Conservation (phyloP, 2,113 vertebrate genomes). For the Gallinago media region DNA sequence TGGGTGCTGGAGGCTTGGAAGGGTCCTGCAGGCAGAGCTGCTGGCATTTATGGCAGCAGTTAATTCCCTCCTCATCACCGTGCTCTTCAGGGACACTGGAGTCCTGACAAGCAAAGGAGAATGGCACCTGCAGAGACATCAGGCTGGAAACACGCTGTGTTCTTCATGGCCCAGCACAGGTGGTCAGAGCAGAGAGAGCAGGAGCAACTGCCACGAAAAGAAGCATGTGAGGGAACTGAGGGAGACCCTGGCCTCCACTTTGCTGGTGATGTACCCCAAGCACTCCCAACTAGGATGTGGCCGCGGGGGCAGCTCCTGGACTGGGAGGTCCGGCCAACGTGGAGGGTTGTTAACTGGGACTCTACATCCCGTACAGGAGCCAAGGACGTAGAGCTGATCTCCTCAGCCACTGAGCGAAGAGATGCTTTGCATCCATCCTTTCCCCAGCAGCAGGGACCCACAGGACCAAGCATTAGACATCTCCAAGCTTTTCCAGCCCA, state of each 20-base stretch:
- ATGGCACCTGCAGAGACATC: not conserved
- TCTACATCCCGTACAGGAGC: not conserved
- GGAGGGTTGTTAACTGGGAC: not conserved
- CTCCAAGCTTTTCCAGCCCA: not conserved
- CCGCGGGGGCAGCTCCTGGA: not conserved
- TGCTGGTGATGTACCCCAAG: rapidly evolving
- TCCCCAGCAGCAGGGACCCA: rapidly evolving
- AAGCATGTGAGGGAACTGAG: rapidly evolving
- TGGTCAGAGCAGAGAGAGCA: not conserved
- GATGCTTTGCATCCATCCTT: not conserved
- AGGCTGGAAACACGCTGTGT: not conserved
- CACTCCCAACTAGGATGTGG: not conserved
- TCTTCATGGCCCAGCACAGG: not conserved
- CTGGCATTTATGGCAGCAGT: not conserved
- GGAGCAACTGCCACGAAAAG: not conserved
- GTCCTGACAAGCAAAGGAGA: not conserved
- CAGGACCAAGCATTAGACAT: not conserved
- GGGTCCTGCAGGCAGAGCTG: not conserved
- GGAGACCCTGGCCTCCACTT: not conserved
- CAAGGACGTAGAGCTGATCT: rapidly evolving
- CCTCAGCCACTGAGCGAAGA: not conserved
- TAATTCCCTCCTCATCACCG: too few species aligned
- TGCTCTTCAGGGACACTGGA: not conserved
- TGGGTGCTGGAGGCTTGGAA: not conserved
- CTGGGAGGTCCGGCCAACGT: not conserved